phyloP scores from a whole-genome alignment of 2,113 vertebrate genomes.

The Nothocercus julius region DNA sequence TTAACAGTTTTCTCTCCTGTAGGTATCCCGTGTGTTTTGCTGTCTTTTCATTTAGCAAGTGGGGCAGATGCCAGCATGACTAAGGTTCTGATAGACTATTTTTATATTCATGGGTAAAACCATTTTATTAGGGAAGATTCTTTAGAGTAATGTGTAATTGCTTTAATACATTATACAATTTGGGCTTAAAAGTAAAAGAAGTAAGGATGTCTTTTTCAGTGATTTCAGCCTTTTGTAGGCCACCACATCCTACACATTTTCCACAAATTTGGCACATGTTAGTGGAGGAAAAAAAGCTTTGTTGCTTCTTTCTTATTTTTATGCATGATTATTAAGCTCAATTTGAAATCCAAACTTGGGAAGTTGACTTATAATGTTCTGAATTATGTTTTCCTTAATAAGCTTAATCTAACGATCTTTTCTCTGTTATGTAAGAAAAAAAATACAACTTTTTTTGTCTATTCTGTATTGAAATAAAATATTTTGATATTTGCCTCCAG shows the following conservation, averaged over 20 bases:
- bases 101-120: conserved; percentile 15
- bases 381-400: not conserved
- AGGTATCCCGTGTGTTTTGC: not conserved
- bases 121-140: not conserved
- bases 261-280: not conserved
- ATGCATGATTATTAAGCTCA: not conserved
- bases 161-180: not conserved
- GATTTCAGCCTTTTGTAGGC: not conserved
- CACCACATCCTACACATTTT: not conserved
- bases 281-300: not conserved
- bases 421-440: not conserved
- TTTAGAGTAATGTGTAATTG: conserved; percentile 36
- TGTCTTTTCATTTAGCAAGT: not conserved
- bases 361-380: not conserved
- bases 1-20: not conserved
- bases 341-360: not conserved
- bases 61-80: conserved; percentile 12
- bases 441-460: not conserved
- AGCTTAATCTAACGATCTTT: not conserved
- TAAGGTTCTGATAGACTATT: conserved; percentile 28
- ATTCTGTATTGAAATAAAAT: not conserved
- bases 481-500: not conserved
- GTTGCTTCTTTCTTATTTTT: not conserved
- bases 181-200: not conserved
- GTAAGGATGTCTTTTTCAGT: not conserved